Percentiles rank a stretch among this genome's conserved stretches.
phyloP scores from a whole-genome alignment of 2,113 vertebrate genomes.

The Delphinus delphis region DNA sequence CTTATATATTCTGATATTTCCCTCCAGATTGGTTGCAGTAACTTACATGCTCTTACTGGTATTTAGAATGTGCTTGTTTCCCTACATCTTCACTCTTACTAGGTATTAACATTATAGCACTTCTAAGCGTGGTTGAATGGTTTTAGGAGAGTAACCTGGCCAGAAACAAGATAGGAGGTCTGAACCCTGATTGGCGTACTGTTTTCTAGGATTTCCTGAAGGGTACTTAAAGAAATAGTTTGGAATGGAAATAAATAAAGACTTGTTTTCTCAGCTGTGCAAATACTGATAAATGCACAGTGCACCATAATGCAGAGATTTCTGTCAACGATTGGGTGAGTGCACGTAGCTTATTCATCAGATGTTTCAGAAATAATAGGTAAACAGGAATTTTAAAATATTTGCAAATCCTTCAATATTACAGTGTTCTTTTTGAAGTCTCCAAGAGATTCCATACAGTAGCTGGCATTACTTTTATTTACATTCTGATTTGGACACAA shows the following conservation, averaged over 20 bases:
- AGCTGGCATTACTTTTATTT: not conserved
- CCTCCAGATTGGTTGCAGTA: not conserved
- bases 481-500: not conserved
- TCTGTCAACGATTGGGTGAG: not conserved
- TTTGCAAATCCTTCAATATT: not conserved
- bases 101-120: accelerated
- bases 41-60: not conserved
- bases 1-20: not conserved
- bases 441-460: not conserved
- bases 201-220: not conserved
- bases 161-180: not conserved
- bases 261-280: not conserved
- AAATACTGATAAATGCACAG: not conserved
- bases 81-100: not conserved
- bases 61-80: accelerated
- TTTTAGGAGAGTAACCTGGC: not conserved
- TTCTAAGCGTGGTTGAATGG: not conserved
- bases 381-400: not conserved
- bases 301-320: not conserved
- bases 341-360: not conserved
- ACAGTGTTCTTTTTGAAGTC: not conserved
- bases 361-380: not conserved
- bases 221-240: not conserved
- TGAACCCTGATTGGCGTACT: not conserved
- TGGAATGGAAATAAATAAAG: not conserved